phyloP scores from a whole-genome alignment of 2,797 vertebrate genomes.

The Silurus aristotelis region DNA sequence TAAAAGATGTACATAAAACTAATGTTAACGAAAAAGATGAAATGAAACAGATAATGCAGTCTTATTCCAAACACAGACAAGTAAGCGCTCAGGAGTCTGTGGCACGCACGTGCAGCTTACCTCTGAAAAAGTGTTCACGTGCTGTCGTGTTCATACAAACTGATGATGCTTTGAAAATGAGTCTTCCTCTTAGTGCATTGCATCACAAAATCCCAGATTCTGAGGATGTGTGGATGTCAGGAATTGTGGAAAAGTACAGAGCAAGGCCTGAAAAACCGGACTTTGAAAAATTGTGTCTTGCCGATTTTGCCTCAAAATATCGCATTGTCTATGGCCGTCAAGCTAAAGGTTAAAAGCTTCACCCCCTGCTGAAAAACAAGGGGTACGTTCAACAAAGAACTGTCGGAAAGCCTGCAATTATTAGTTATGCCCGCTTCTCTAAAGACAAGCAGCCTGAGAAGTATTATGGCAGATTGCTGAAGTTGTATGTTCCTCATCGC shows the following conservation, averaged over 20 bases:
- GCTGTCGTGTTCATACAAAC: too few relatives aligned
- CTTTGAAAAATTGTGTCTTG: too few relatives aligned
- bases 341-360: neutral
- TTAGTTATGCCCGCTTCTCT: conserved; percentile 36
- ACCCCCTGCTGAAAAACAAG: neutral
- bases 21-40: too few relatives aligned
- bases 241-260: neutral
- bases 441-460: conserved; percentile 43
- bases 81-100: too few relatives aligned
- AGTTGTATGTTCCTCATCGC: conserved; percentile 13
- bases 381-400: neutral
- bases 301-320: too few relatives aligned
- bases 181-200: neutral
- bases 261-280: neutral
- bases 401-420: conserved; percentile 28
- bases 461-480: conserved; percentile 31
- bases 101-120: too few relatives aligned
- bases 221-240: neutral
- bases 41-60: too few relatives aligned
- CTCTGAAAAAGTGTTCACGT: too few relatives aligned
- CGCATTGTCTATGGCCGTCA: neutral
- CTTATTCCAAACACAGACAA: too few relatives aligned
- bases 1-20: too few relatives aligned
- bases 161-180: neutral
- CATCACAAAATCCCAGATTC: neutral